Evolutionary conservation across 1,140 invertebrate genomes (phyloP), one percentile per base, ranked within the genome.

Genomic region (Hycleus cichorii): DNA sequence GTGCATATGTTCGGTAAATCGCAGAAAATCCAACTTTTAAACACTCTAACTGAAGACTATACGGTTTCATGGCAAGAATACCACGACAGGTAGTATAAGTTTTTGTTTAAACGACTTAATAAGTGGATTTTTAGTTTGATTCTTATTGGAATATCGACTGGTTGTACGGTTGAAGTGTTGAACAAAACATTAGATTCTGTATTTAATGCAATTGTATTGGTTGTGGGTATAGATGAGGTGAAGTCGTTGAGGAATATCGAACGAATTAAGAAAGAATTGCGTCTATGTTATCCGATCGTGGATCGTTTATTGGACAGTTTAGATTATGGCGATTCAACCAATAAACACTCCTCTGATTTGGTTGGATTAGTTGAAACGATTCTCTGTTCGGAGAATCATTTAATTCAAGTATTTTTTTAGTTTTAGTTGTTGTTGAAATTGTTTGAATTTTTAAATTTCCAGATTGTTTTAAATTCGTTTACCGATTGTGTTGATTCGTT

Each of bases 1-100:
- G 83, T 91, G n/a, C 87, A 90, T 62, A 87, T 91, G 81, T 91
- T 89, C 76, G 80, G 87, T 1, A 87, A 86, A 68, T 84, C 83
- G 3, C 83, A 88, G 52, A 80, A 82, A 40, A 78, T 88, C 40
- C 76, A 81, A 63, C 69, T 92, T 4, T 69, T 85, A 39, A 80
- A 80, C 24, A 86, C 87, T 0, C 72, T 81, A 47, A 84, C 85
- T 44, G 79, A 85, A 47, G 84, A 89, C 66, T 82, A 85, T 60
- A 82, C 80, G 27, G 74, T 91, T 51, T 77, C 83, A 43, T 92
- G 89, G 89, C 86, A 84, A 66, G 87, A 87, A 69, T 90, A 83
- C 74, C 59, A 67, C 55, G 71, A 74, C 25, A 71, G 72, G 72
- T 74, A 60, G 11, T n/a, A 32, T 47, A 39, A 4, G 3, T 53